Evolutionary conservation across 2,797 vertebrate genomes (phyloP).

Genomic region (Parotocinclus haroldoi): DNA sequence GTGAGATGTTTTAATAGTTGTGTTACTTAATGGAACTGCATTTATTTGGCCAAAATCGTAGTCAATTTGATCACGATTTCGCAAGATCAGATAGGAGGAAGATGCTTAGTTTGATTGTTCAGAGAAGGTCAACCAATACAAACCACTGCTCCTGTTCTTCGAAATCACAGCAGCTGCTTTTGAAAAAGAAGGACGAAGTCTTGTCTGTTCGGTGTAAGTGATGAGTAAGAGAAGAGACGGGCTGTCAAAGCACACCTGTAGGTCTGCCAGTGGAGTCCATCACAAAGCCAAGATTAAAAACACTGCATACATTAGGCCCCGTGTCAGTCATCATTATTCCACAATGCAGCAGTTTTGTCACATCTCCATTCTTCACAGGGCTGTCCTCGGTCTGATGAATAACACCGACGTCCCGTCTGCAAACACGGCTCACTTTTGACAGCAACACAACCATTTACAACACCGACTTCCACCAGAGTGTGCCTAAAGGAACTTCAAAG

Average conservation of each 20-base stretch:
- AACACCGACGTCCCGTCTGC: conserved; percentile 70
- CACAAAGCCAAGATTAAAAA: conserved; percentile 67
- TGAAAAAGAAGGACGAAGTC: conserved; percentile 53
- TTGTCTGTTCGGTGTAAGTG: conserved; percentile 39
- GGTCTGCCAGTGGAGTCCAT: conserved; percentile 53
- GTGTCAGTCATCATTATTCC: conserved; percentile 79
- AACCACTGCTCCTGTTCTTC: conserved; percentile 14
- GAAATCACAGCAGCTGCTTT: conserved; percentile 24
- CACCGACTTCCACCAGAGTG: conserved; percentile 60
- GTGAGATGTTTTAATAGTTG: background rate
- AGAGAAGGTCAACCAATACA: conserved; percentile 1
- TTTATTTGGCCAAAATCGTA: background rate
- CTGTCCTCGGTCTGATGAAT: conserved; percentile 70
- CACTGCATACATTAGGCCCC: conserved; percentile 68
- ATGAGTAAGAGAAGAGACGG: conserved; percentile 47
- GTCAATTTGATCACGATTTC: background rate
- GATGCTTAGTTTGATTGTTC: background rate
- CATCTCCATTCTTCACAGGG: conserved; percentile 75
- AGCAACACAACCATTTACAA: conserved; percentile 75
- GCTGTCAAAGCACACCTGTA: conserved; percentile 67
- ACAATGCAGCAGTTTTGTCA: conserved; percentile 75
- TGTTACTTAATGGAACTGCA: background rate
- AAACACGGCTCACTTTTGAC: conserved; percentile 73
- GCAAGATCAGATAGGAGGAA: background rate
- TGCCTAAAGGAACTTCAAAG: conserved; percentile 66